Conservation (phyloP, 2,797 vertebrate species). For the Sandelia bainsii region DNA sequence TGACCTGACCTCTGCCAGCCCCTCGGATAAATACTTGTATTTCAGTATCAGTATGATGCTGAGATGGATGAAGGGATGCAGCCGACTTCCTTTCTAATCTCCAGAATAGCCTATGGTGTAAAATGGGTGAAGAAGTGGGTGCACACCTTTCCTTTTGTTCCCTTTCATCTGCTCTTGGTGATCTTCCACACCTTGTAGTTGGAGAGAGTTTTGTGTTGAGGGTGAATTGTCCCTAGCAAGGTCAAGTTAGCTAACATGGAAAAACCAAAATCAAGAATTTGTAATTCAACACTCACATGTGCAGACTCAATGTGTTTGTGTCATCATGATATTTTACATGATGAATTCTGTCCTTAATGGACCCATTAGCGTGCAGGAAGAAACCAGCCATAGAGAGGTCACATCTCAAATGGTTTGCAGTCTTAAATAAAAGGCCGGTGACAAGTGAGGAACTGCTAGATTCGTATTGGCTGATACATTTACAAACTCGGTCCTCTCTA, state of each 20-base stretch:
- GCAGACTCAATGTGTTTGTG: conserved; percentile 56
- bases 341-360: conserved; percentile 69
- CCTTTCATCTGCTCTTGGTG: conserved; percentile 6
- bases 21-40: conserved; percentile 45
- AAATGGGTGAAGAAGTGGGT: conserved; percentile 21
- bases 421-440: conserved; percentile 76
- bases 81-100: conserved; percentile 45
- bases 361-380: conserved; percentile 70
- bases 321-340: conserved; percentile 65
- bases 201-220: conserved; percentile 8
- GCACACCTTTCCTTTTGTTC: conserved; percentile 36
- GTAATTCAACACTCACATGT: conserved; percentile 27
- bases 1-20: conserved; percentile 66
- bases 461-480: conserved; percentile 75
- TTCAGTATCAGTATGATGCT: conserved; percentile 33
- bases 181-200: neutral
- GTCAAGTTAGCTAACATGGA: conserved; percentile 47
- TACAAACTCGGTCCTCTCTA: conserved; percentile 73
- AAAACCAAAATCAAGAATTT: conserved; percentile 31
- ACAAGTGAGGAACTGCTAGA: conserved; percentile 66
- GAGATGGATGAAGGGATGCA: conserved; percentile 34
- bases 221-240: conserved; percentile 5
- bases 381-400: conserved; percentile 70
- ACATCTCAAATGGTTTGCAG: conserved; percentile 76
- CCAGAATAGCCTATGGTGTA: conserved; percentile 14